Percentiles rank a stretch among this genome's conserved stretches.
These are phyloP conservation scores for Lottia gigantea DNA, from an alignment of 2,888 invertebrate genomes.

Conservation along the genomic window DNA sequence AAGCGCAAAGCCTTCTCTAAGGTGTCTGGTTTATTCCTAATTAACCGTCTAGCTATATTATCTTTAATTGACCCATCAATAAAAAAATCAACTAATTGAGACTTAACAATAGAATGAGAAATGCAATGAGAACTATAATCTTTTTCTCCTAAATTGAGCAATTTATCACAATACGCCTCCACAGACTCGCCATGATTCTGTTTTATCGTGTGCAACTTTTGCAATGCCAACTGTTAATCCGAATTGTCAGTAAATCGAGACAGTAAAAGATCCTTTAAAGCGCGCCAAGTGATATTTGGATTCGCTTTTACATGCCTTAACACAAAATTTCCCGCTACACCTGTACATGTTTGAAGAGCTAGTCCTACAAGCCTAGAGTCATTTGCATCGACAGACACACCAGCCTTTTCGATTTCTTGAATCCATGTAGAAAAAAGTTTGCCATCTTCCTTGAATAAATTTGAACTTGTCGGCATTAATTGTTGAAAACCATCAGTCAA, in stretches of 20 bases:
- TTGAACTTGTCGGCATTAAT: no score
- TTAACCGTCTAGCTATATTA: not conserved
- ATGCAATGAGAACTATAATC: not conserved
- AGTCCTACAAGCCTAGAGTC: no score
- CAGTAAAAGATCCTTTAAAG: no score
- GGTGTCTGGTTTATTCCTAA: not conserved
- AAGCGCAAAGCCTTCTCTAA: not conserved
- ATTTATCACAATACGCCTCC: not conserved
- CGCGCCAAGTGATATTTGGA: no score
- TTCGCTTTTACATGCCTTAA: no score
- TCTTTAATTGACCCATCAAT: not conserved
- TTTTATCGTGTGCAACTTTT: not conserved
- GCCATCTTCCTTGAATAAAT: no score
- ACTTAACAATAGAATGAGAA: not conserved
- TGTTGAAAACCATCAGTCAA: no score
- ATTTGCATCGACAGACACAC: no score
- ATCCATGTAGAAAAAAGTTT: no score
- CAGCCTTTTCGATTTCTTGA: no score
- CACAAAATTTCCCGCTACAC: no score
- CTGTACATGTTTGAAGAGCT: no score
- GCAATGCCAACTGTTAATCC: not conserved
- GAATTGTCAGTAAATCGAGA: not conserved
- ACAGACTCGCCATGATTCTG: not conserved
- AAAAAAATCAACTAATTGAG: not conserved
- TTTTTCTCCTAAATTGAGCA: not conserved